Evolutionary conservation across 2,113 vertebrate genomes (phyloP), one percentile per base, ranked within the genome.

Genomic region (Phaethon lepturus): DNA sequence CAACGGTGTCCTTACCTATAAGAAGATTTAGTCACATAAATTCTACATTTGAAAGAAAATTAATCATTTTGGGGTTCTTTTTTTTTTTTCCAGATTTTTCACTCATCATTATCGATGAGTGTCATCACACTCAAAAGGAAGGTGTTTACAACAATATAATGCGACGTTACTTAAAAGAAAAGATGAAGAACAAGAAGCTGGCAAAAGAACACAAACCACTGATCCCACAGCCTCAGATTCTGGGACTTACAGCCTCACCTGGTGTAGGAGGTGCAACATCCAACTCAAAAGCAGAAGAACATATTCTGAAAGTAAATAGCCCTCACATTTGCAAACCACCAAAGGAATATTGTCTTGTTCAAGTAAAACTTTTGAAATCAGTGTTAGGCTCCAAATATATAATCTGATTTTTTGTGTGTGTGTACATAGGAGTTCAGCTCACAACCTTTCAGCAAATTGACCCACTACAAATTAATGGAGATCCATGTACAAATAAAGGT

Each of bases 111-210:
- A 99, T 99, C 31, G 99, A 99, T 78, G 99, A 99, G 96, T 99
- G 99, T 74, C 99, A 99, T 96, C 99, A 99, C 97, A 99, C 99
- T 49, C 98, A 99, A 90, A 99, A 99, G 95, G 99, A 99, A 78
- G 99, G 31, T 0, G 99, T 99, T 58, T 99, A 99, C 96, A 99
- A 99, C 97, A 98, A 99, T 88, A 99, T 99, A 86, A 99, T 99
- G 99, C 98, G 98, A 88, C 99, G 98, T 53, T 99, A 99, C 94
- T 96, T 99, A 95, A 98, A 98, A 89, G 98, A 99, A 95, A 99
- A 99, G 88, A 94, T 98, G 77, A 98, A 95, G 92, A 99, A 99
- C 86, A 75, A 2, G 25, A 95, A 8, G 28, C 90, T 98, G 45
- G 86, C 74, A 55, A 99, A 99, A 97, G 97, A 98, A 97, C 97